Evolutionary conservation across 2,888 invertebrate species (phyloP).

Genomic region (Drosophila phalerata): DNA sequence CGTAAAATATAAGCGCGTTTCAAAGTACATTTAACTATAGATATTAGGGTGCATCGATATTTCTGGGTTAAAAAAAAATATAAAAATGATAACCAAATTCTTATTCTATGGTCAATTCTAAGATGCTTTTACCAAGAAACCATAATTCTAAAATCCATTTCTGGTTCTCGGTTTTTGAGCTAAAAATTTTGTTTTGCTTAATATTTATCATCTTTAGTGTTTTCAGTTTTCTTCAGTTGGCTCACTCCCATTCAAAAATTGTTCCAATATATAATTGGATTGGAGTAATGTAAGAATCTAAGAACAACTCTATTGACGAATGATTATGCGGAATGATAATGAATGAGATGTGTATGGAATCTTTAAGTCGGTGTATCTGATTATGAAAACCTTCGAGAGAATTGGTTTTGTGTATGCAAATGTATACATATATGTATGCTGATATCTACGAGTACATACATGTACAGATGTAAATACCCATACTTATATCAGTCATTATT

Average conservation of each 20-base stretch:
- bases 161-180: too few relatives aligned
- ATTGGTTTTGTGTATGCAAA: constrained; percentile 2
- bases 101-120: too few relatives aligned
- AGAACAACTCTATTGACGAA: too few relatives aligned
- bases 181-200: too few relatives aligned
- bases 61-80: too few relatives aligned
- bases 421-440: neutral
- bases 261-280: neutral
- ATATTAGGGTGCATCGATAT: too few relatives aligned
- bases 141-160: too few relatives aligned
- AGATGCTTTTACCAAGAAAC: too few relatives aligned
- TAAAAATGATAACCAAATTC: too few relatives aligned
- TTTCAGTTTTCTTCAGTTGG: neutral
- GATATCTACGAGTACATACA: constrained; percentile 6
- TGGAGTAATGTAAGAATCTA: neutral
- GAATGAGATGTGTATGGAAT: constrained; percentile 2
- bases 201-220: too few relatives aligned
- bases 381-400: neutral
- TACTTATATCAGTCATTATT: constrained; percentile 23
- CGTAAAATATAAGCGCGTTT: neutral
- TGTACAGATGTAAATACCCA: neutral
- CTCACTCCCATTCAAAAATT: neutral
- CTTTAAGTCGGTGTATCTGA: neutral
- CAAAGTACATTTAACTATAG: neutral
- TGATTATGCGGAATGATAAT: neutral